Conservation (phyloP, 2,888 invertebrate genomes). For the Drosophila fungiperda region DNA sequence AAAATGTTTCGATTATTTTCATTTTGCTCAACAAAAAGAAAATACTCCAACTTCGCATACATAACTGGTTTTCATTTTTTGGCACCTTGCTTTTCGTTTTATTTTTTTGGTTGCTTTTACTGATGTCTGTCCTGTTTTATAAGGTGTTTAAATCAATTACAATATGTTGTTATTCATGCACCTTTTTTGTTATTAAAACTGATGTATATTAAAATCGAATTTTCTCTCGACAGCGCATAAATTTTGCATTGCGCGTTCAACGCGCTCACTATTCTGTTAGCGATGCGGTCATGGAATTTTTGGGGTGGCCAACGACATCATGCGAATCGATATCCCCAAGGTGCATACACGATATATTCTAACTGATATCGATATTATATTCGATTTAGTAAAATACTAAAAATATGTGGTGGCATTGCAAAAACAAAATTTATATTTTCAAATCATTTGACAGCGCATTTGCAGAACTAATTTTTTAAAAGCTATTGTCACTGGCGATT, state of each 20-base stretch:
- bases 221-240: constrained; percentile 17
- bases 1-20: constrained; percentile 40
- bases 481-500: neutral
- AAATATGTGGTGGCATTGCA: neutral
- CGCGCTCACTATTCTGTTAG: constrained; percentile 43
- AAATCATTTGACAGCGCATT: neutral
- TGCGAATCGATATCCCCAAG: constrained; percentile 28
- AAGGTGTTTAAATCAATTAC: constrained; percentile 14
- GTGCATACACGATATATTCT: constrained; percentile 14
- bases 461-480: neutral
- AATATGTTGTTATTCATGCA: constrained; percentile 17
- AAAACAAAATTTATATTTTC: neutral
- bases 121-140: constrained; percentile 7
- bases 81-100: constrained; percentile 42
- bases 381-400: constrained; percentile 3
- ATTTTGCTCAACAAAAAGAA: constrained; percentile 63
- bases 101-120: constrained; percentile 12
- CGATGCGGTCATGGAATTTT: constrained; percentile 43
- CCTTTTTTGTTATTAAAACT: constrained; percentile 38
- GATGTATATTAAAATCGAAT: constrained; percentile 25
- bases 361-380: constrained; percentile 4
- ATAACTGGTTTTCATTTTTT: constrained; percentile 65
- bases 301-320: constrained; percentile 22
- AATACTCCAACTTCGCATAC: constrained; percentile 59
- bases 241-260: constrained; percentile 55